Conservation (phyloP, 2,888 invertebrate genomes). For the Synanthedon formicaeformis region DNA sequence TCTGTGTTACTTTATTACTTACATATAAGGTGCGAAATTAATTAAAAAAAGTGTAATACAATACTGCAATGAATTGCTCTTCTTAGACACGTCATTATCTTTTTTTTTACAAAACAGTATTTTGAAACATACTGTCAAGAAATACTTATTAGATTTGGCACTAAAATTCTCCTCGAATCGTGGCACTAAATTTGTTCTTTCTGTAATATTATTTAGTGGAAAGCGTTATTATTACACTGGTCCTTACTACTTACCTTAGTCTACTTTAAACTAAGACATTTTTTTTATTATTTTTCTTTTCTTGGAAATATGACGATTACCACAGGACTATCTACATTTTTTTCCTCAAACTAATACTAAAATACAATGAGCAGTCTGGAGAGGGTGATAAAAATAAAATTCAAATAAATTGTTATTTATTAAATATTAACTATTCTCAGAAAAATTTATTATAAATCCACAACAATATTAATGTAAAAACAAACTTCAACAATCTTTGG, state of each 20-base stretch:
- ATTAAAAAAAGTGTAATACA: conserved; percentile 42
- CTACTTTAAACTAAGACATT: conserved; percentile 47
- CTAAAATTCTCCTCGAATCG: conserved; percentile 4
- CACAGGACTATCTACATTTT: conserved; percentile 51
- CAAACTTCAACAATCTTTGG: conserved; percentile 82
- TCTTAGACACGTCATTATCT: conserved; percentile 16
- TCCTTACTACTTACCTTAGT: conserved; percentile 53
- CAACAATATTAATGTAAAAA: conserved; percentile 67
- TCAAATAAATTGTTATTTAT: conserved; percentile 47
- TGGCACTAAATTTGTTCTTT: conserved; percentile 46
- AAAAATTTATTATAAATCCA: conserved; percentile 68
- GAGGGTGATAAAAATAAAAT: conserved; percentile 57
- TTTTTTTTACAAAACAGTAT: conserved; percentile 2
- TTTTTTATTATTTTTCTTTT: conserved; percentile 54
- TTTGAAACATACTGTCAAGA: conserved; percentile 1
- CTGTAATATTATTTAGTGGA: conserved; percentile 24
- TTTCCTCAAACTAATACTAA: conserved; percentile 47
- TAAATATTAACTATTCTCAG: conserved; percentile 57
- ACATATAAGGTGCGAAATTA: conserved; percentile 62
- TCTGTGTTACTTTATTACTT: conserved; percentile 46
- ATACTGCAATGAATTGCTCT: conserved; percentile 10
- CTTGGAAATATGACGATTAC: conserved; percentile 59
- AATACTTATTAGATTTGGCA: background rate
- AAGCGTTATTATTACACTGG: conserved; percentile 45
- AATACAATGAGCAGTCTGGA: conserved; percentile 65